Base-by-base conservation (phyloP, 1,140 invertebrate genomes). In the Heliconius himera region DNA sequence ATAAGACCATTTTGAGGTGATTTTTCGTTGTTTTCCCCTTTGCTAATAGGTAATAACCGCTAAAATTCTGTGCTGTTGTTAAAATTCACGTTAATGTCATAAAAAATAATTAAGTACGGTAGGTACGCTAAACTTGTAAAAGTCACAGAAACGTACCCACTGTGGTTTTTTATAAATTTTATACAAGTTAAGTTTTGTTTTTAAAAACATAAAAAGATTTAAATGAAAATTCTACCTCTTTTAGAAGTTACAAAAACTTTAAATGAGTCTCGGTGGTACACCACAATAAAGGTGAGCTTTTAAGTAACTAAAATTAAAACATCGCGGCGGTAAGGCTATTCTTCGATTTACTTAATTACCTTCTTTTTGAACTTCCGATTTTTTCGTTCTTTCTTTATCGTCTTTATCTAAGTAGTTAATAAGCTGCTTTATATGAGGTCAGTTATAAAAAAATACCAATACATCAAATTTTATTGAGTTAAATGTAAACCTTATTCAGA, bases 271-370 rank as follows among this genome's bases (percentile, higher is more conserved):
- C 54, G 54, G 20, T 26, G 54, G 22, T 22, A 60, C 3, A n/a
- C 36, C 36, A 20, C 71, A 38, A 16, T 46, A 8, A 73, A 73
- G 41, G 46, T 73, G 36, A 73, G 26, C 38, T 22, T 46, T 73
- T 46, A 38, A 73, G 46, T 73, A 73, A 73, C 38, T 73, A 73
- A 73, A 33, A 73, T 73, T 73, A 51, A 73, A 49, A 73, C 41
- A 26, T 73, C 41, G 22, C 9, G n/a, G 2, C 38, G 38, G 38
- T 11, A 3, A 46, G 13, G 18, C 49, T 73, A 2, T 41, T 38
- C 16, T 73, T 46, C 0, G 22, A 22, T 73, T 73, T 46, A 49
- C 72, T 22, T 51, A 18, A 41, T 51, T 73, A 73, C 46, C 46
- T 73, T 51, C 13, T 22, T 38, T 29, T 26, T n/a, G 16, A 51